phyloP scores from a whole-genome alignment of 2,888 invertebrate genomes.

The Mesorhabditis sp. region DNA sequence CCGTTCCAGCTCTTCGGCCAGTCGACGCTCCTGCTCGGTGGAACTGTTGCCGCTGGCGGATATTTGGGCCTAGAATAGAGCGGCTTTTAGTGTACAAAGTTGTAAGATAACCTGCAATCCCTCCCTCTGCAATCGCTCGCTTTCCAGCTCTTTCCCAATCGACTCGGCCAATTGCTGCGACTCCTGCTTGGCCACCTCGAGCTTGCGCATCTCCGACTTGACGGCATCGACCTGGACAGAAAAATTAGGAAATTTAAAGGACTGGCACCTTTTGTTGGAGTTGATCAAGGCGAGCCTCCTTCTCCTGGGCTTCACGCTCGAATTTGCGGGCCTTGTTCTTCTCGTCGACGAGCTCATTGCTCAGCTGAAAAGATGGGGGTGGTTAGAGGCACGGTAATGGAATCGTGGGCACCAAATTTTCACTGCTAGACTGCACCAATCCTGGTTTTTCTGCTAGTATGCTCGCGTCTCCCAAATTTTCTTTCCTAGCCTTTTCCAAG shows the following conservation, averaged over 20 bases:
- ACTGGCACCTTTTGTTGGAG: not conserved
- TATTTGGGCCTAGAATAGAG: constrained; percentile 7
- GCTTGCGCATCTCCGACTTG: constrained; percentile 16
- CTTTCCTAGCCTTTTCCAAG: too few species aligned
- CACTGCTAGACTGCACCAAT: too few species aligned
- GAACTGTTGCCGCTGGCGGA: constrained; percentile 12
- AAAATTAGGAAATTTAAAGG: not conserved
- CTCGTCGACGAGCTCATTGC: constrained; percentile 70
- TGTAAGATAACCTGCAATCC: constrained; percentile 10
- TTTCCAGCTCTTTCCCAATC: constrained; percentile 15
- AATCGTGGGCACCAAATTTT: constrained; percentile 29
- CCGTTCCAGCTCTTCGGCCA: constrained; percentile 33
- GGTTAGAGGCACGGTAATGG: constrained; percentile 37
- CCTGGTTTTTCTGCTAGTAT: too few species aligned
- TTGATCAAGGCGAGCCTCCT: constrained; percentile 13
- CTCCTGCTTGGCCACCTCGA: constrained; percentile 16
- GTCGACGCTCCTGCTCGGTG: constrained; percentile 26
- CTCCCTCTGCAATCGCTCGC: constrained; percentile 30
- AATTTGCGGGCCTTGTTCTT: constrained; percentile 78
- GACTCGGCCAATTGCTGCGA: not conserved
- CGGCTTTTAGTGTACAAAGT: not conserved
- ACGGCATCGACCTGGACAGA: constrained; percentile 21
- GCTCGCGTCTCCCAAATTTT: too few species aligned
- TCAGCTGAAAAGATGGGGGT: constrained; percentile 35
- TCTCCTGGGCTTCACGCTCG: constrained; percentile 12